These are phyloP conservation scores for Silurus asotus DNA, from an alignment of 2,113 vertebrate genomes.

Conservation along the genomic window DNA sequence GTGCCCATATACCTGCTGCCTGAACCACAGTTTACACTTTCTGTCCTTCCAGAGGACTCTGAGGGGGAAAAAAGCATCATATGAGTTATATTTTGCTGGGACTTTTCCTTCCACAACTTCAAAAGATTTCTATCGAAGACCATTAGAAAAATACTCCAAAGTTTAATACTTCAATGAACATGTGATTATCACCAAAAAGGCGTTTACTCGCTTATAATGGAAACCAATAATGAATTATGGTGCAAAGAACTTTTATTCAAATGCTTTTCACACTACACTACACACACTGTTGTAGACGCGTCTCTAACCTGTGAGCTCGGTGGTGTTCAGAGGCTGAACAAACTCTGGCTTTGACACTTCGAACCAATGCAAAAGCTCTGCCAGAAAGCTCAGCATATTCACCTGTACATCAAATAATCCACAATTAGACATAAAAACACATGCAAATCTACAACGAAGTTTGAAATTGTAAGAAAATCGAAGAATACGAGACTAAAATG, in stretches of 20 bases:
- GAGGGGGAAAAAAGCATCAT: constrained; percentile 19
- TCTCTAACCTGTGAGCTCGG: constrained; percentile 71
- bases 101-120: not conserved
- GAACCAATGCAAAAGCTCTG: constrained; percentile 85
- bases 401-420: constrained; percentile 62
- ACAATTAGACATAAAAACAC: not conserved
- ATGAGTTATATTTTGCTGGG: not conserved
- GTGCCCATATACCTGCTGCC: constrained; percentile 66
- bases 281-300: not conserved
- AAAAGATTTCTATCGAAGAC: not conserved
- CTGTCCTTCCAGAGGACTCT: constrained; percentile 66
- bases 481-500: no score
- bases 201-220: not conserved
- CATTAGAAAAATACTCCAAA: no score
- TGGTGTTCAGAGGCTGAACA: constrained; percentile 76
- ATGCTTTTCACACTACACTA: no score
- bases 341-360: constrained; percentile 86
- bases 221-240: not conserved
- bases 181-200: not conserved
- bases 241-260: not conserved
- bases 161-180: not conserved
- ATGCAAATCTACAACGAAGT: not conserved
- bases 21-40: constrained; percentile 60
- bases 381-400: constrained; percentile 83
- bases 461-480: no score